Conservation (phyloP, 2,113 vertebrate genomes). For the Seriola dumerili region DNA sequence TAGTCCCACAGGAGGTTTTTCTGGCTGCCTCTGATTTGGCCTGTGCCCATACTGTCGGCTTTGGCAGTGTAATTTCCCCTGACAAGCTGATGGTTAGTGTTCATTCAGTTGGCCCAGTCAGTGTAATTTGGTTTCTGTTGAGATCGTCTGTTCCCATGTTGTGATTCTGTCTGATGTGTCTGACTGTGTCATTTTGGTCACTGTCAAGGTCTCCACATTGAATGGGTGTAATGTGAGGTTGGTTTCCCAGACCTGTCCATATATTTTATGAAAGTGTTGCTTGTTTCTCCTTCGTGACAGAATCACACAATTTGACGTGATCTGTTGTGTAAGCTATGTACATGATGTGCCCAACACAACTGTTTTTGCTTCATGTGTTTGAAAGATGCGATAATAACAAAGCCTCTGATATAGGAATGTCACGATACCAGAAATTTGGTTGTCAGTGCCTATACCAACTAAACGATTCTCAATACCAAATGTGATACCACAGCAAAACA, state of each 20-base stretch:
- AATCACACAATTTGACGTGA: slow-evolving; percentile 1
- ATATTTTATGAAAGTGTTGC: slow-evolving; percentile 9
- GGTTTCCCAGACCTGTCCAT: slow-evolving; percentile 22
- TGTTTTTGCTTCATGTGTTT: background rate
- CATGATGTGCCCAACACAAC: background rate
- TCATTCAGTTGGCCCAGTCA: slow-evolving; percentile 29
- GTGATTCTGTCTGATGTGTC: slow-evolving; percentile 49
- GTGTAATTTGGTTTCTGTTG: slow-evolving; percentile 58
- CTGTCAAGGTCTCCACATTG: slow-evolving; percentile 34
- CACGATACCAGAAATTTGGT: no score
- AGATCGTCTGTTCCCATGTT: slow-evolving; percentile 59
- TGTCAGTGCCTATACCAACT: no score
- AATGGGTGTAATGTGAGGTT: slow-evolving; percentile 32
- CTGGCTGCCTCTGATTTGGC: slow-evolving; percentile 62
- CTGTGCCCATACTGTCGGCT: slow-evolving; percentile 48
- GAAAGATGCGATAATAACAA: background rate
- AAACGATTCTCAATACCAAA: no score
- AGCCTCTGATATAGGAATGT: background rate
- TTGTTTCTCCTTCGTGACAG: slow-evolving; percentile 27
- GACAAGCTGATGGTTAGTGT: slow-evolving; percentile 61
- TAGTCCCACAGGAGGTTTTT: slow-evolving; percentile 47
- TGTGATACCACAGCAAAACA: no score
- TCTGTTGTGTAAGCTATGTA: slow-evolving; percentile 11
- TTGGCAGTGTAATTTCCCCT: slow-evolving; percentile 63
- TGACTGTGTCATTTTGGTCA: slow-evolving; percentile 61